Conservation (phyloP, 1,140 invertebrate genomes). For the Drosophila subobscura region DNA sequence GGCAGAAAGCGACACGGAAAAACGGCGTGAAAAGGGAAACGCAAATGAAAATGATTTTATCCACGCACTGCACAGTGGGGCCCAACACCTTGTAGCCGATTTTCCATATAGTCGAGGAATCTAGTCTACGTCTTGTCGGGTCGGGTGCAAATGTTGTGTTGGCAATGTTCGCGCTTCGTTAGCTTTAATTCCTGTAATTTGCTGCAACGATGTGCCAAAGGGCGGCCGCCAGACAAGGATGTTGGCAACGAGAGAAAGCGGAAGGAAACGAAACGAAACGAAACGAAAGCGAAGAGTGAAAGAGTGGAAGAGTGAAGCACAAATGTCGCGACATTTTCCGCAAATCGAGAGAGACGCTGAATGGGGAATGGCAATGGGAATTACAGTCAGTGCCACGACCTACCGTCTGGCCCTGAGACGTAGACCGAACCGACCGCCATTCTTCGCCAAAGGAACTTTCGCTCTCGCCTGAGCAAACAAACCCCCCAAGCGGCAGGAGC, state of each 20-base stretch:
- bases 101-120: not conserved
- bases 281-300: slow-evolving; percentile 27
- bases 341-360: slow-evolving; percentile 51
- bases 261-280: slow-evolving; percentile 32
- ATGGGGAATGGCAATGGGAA: not conserved
- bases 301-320: slow-evolving; percentile 17
- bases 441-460: slow-evolving; percentile 37
- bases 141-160: slow-evolving; percentile 35
- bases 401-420: slow-evolving; percentile 21
- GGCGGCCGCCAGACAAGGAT: slow-evolving; percentile 2
- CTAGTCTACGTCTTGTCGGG: no score
- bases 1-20: slow-evolving; percentile 33
- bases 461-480: slow-evolving; percentile 29
- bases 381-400: not conserved
- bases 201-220: slow-evolving; percentile 53
- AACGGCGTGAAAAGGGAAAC: slow-evolving; percentile 31
- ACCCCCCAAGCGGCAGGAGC: not conserved
- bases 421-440: not conserved
- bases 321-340: slow-evolving; percentile 61
- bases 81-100: slow-evolving; percentile 24
- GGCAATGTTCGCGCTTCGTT: slow-evolving; percentile 69
- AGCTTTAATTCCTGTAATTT: slow-evolving; percentile 71
- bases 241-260: not conserved
- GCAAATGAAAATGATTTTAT: no score
- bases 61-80: slow-evolving; percentile 10